Evolutionary conservation across 1,140 invertebrate genomes (phyloP).

Genomic region (Drosophila truncata): DNA sequence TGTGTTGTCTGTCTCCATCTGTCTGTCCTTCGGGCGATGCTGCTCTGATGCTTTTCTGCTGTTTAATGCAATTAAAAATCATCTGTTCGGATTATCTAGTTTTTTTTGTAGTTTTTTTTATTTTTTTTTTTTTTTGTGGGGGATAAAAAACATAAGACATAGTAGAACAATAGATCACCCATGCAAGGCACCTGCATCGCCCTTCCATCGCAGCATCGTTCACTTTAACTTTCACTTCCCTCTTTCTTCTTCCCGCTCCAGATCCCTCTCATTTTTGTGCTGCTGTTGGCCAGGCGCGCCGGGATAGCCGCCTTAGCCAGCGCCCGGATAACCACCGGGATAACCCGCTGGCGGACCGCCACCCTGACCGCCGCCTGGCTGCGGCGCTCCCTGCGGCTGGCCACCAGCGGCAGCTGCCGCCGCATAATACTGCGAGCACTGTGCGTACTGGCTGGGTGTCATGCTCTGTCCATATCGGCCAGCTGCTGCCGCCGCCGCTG

Average conservation of each 20-base stretch:
- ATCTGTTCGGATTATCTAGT: conserved; percentile 52
- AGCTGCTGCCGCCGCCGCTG: conserved; percentile 64
- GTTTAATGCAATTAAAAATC: conserved; percentile 41
- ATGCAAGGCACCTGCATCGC: conserved; percentile 65
- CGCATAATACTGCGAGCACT: conserved; percentile 85
- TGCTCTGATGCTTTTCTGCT: conserved; percentile 13
- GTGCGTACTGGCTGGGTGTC: conserved; percentile 84
- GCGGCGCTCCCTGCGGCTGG: conserved; percentile 64
- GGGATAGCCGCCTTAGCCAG: conserved; percentile 79
- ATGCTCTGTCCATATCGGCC: conserved; percentile 81
- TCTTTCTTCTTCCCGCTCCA: conserved; percentile 6
- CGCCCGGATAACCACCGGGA: conserved; percentile 69
- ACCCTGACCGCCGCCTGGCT: conserved; percentile 59
- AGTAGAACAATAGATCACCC: conserved; percentile 80
- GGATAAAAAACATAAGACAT: conserved; percentile 80
- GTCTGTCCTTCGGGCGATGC: conserved; percentile 17
- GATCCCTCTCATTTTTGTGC: conserved; percentile 43
- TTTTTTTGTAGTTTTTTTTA: too few species aligned
- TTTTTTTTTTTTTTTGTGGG: conserved; percentile 9
- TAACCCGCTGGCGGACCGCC: conserved; percentile 73
- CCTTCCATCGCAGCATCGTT: conserved; percentile 19
- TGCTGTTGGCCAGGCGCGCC: conserved; percentile 57
- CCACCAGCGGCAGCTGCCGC: conserved; percentile 78
- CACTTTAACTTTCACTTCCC: conserved; percentile 7
- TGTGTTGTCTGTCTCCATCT: conserved; percentile 17